Conservation (phyloP, 2,113 vertebrate species). For the Pagrus major region DNA sequence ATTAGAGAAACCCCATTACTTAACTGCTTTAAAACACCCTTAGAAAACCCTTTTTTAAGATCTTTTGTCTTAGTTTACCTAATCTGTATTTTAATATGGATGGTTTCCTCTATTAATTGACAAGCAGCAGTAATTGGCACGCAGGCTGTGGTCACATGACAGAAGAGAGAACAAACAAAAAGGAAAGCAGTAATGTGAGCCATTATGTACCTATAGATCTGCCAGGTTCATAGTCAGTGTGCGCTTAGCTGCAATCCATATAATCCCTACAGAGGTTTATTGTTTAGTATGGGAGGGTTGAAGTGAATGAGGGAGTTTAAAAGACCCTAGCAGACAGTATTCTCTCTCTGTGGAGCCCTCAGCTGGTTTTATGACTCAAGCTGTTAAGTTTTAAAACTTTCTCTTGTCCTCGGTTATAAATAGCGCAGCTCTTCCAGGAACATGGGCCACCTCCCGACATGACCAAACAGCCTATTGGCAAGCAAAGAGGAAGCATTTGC, state of each 20-base stretch:
- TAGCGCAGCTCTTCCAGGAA: neutral
- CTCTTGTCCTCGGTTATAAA: constrained; percentile 4
- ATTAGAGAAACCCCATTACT: neutral
- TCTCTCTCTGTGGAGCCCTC: neutral
- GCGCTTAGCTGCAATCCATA: neutral
- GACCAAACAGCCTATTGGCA: constrained; percentile 21
- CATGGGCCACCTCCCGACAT: neutral
- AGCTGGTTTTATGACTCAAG: constrained; percentile 36
- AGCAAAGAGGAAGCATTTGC: constrained; percentile 42
- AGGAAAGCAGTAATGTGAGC: neutral
- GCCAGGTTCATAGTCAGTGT: neutral
- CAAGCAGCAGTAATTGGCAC: neutral
- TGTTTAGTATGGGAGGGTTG: neutral
- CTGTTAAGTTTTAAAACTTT: constrained; percentile 25
- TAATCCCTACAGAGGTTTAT: constrained; percentile 23
- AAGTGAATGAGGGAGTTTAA: neutral
- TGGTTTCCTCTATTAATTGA: neutral
- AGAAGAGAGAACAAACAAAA: neutral
- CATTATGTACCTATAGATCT: neutral
- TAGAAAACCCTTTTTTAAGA: neutral
- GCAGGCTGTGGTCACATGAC: neutral
- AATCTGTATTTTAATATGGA: neutral
- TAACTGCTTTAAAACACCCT: neutral
- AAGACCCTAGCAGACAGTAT: neutral
- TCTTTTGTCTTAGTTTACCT: neutral